Evolutionary conservation across 2,888 invertebrate genomes (phyloP).

Genomic region (Exocentrus adspersus): DNA sequence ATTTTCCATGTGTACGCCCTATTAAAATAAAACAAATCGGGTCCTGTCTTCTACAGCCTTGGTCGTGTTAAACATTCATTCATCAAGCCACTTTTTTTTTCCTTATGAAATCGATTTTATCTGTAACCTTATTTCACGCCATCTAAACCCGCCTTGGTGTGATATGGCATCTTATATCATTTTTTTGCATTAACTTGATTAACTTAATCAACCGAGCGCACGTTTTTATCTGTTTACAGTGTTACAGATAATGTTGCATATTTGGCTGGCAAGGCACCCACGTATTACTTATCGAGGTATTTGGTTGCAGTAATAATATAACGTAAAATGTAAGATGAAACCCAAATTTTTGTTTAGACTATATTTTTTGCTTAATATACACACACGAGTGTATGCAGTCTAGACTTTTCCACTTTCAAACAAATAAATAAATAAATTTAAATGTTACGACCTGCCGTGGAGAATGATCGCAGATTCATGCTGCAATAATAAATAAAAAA

Average conservation of each 20-base stretch:
- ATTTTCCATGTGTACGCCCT: not conserved
- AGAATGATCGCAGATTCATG: not conserved
- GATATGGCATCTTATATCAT: not conserved
- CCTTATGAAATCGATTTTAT: slow-evolving; percentile 1
- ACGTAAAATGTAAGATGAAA: too few species aligned
- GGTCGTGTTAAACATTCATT: not conserved
- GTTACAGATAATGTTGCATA: not conserved
- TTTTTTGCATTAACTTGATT: slow-evolving; percentile 1
- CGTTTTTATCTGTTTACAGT: not conserved
- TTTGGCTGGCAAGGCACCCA: not conserved
- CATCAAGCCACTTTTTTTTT: not conserved
- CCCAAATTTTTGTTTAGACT: too few species aligned
- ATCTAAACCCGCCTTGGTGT: not conserved
- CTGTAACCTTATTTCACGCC: slow-evolving; percentile 1
- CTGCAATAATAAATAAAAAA: not conserved
- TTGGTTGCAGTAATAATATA: too few species aligned
- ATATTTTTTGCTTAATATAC: too few species aligned
- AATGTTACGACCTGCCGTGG: not conserved
- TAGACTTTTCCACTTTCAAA: not conserved
- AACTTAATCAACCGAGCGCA: not conserved
- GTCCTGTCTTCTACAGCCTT: not conserved
- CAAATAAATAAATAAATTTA: not conserved
- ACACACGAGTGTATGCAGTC: too few species aligned
- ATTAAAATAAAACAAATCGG: not conserved
- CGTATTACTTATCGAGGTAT: too few species aligned